A percentile compares a stretch with the other conserved stretches of the same genome.
Evolutionary conservation across 2,797 vertebrate species (phyloP).

Genomic region (Sebastes flavidus): DNA sequence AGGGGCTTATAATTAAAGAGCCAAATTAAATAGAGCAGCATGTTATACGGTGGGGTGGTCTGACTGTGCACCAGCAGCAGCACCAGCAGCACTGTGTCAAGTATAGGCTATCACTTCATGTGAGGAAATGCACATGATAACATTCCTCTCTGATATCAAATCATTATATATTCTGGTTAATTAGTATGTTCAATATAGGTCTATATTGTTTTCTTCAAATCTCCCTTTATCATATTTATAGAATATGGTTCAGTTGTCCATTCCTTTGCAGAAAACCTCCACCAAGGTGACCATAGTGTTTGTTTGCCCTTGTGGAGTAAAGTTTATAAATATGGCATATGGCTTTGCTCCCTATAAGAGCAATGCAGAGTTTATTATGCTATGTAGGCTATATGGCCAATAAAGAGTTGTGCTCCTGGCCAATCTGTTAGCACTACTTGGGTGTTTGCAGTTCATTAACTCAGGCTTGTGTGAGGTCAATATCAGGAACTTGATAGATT

Average conservation of each 20-base stretch:
- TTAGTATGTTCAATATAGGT: background rate
- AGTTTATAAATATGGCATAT: background rate
- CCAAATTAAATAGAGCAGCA: slow-evolving; percentile 57
- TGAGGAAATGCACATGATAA: background rate
- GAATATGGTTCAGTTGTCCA: background rate
- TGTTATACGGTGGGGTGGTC: slow-evolving; percentile 32
- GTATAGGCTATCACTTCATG: background rate
- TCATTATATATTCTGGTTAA: background rate
- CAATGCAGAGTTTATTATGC: background rate
- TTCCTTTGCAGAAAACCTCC: slow-evolving; percentile 8
- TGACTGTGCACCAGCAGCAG: slow-evolving; percentile 15
- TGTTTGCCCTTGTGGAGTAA: background rate
- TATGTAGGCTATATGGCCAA: background rate
- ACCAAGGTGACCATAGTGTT: background rate
- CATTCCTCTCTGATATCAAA: background rate
- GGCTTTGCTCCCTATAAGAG: background rate
- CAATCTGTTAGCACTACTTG: slow-evolving; percentile 25
- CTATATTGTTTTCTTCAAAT: background rate
- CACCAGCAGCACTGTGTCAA: slow-evolving; percentile 18
- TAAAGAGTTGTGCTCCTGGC: background rate
- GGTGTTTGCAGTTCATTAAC: slow-evolving; percentile 53
- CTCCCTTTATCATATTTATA: background rate
- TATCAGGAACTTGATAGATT: slow-evolving; percentile 62
- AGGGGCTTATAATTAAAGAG: slow-evolving; percentile 53
- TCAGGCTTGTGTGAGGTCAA: slow-evolving; percentile 70